Percentiles rank a stretch among this genome's conserved stretches.
These are phyloP conservation scores for Drosophila auraria DNA, from an alignment of 1,140 invertebrate species.

Conservation along the genomic window DNA sequence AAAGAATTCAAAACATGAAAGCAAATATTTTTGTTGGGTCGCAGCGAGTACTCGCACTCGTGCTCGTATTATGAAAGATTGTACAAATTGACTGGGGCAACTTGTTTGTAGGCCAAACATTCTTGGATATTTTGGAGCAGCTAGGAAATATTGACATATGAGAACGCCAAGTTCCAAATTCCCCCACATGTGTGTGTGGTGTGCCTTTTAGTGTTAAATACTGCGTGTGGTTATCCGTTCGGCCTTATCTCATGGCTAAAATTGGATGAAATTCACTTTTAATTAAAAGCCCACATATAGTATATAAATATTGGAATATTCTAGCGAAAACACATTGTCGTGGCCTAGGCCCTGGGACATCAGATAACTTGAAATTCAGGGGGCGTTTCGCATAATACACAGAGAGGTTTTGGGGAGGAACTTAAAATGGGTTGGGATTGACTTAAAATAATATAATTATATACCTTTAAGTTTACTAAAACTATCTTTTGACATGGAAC, in stretches of 20 bases:
- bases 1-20: constrained; percentile 20
- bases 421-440: neutral
- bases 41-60: constrained; percentile 4
- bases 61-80: constrained; percentile 39
- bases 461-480: too few relatives aligned
- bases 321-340: constrained; percentile 19
- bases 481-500: too few relatives aligned
- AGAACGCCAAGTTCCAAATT: constrained; percentile 23
- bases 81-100: constrained; percentile 26
- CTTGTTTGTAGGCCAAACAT: constrained; percentile 47
- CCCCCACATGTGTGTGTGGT: constrained; percentile 1
- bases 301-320: constrained; percentile 32
- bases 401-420: neutral
- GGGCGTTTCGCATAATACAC: constrained; percentile 26
- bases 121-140: constrained; percentile 30
- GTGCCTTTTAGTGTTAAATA: constrained; percentile 8
- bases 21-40: constrained; percentile 45
- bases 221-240: neutral
- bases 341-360: constrained; percentile 52
- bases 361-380: constrained; percentile 12
- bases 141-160: constrained; percentile 16
- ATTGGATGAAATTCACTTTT: constrained; percentile 59
- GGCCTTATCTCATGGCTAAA: constrained; percentile 59
- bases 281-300: constrained; percentile 54
- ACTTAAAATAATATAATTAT: neutral